Evolutionary conservation across 2,113 vertebrate species (phyloP), one percentile per base, ranked within the genome.

Genomic region (Notiomystis cincta): DNA sequence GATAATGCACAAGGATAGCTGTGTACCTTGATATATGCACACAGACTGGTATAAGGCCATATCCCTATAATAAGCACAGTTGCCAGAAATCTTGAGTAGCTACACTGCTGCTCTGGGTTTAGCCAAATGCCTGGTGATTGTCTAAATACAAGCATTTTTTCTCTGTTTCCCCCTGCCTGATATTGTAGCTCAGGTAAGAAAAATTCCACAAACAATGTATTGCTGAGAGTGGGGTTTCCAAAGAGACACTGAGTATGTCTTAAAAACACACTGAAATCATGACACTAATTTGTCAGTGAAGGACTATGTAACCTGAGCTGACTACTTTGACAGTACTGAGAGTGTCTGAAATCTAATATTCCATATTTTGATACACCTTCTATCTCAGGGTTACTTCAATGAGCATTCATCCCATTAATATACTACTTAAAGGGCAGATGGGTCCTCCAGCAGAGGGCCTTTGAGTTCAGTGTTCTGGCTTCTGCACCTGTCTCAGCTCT

Each of bases 91-190:
- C 66, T 94, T 77, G 78, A 77, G 76, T 65, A 85, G 45, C 54
- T 96, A 66, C 17, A 31, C 90, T 95, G 83, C 57, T 78, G 42
- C 33, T 87, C 61, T 69, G 61, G n/a, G n/a, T 90, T 87, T 62
- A 91, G 69, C 89, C 87, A 95, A 83, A 60, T 86, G 56, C 75
- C 91, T 38, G 37, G 38, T 92, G 61, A 33, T 95, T 96, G 85
- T 94, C 84, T 94, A 89, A 97, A 92, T 73, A 73, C 70, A 93
- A 94, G 40, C 96, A 66, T 93, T 89, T 92, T 82, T 94, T 92
- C 89, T 89, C 0, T 85, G 13, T 93, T 97, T 95, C 48, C 37
- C 53, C 89, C 60, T 50, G 51, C 86, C 73, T 95, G 87, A 89
- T 87, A 75, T 27, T 94, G 65, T 83, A 87, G 53, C 40, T 93